Base-by-base conservation (phyloP, 2,113 vertebrate species). In the Rutilus rutilus region DNA sequence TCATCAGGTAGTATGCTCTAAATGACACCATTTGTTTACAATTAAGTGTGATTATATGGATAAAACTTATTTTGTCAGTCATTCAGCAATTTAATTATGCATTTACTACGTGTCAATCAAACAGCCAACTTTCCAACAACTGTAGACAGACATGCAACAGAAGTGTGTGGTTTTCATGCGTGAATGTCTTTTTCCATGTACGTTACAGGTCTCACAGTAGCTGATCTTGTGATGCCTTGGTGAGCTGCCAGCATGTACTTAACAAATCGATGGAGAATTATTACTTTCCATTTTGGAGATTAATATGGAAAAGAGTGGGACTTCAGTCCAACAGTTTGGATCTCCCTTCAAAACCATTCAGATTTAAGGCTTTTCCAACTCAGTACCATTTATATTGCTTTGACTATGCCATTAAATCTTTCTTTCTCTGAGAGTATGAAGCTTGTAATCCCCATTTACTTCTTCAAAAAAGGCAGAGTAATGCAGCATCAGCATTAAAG, bases 161-260 rank as follows among this genome's bases (percentile, higher is more conserved):
- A 54, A 17, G 12, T 54, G 45, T 88, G 25, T 78, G 14, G 11
- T 86, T 71, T 88, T 76, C 47, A 21, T 82, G 50, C 69, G n/a
- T 80, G 19, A 50, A n/a, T 83, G 11, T 83, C 4, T 73, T 73
- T 83, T 54, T 79, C 57, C 67, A 60, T 89, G 33, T 89, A 65
- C 90, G 69, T 89, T 92, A 73, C 91, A 96, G 96, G 96, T 89
- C 91, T 96, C 52, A 95, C 95, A n/a, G 92, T 96, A 74, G 95
- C 93, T 71, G 95, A 96, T 92, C 91, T 96, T 54, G 94, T 96
- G 88, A 96, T 96, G 95, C 95, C 95, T 25, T 97, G 96, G 96
- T 96, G 92, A 92, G 93, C 84, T 87, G 73, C 83, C 86, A 89
- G 64, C 47, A 84, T 83, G 47, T 82, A 69, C 78, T 80, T 84